Percentiles rank a stretch among this genome's conserved stretches.
Evolutionary conservation across 2,113 vertebrate genomes (phyloP).

Genomic region (Zosterops pallidus): DNA sequence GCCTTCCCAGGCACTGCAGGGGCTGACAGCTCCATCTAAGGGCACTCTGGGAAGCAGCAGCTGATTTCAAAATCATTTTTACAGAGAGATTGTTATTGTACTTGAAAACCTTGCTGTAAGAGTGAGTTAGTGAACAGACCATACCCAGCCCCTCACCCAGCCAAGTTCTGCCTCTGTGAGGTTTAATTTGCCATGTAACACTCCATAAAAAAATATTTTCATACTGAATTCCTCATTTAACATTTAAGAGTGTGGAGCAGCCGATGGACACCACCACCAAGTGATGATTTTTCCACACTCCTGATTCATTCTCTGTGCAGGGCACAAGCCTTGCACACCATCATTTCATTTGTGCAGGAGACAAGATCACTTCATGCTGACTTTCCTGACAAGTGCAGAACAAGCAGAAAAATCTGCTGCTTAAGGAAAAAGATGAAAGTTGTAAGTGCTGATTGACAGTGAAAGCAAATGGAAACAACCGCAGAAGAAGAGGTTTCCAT

Average conservation of each 20-base stretch:
- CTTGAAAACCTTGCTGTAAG: neutral
- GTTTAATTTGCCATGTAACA: neutral
- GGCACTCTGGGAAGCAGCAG: neutral
- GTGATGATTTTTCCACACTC: neutral
- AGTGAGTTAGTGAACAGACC: neutral
- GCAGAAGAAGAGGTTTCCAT: neutral
- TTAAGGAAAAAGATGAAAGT: neutral
- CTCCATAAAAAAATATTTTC: neutral
- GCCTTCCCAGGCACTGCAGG: neutral
- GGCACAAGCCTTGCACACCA: neutral
- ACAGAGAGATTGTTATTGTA: neutral
- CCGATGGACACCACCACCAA: neutral
- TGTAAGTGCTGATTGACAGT: neutral
- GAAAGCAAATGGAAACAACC: neutral
- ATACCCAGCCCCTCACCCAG: neutral
- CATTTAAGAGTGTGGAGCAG: neutral
- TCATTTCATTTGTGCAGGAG: neutral
- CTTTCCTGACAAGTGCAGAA: neutral
- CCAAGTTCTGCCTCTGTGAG: neutral
- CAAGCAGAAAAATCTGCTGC: neutral
- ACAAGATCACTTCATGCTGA: neutral
- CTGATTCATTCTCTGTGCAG: neutral
- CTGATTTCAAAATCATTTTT: neutral
- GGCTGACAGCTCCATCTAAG: conserved; percentile 50
- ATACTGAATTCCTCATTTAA: neutral